These are phyloP conservation scores for Ischnura elegans DNA, from an alignment of 2,888 invertebrate species.

Conservation along the genomic window DNA sequence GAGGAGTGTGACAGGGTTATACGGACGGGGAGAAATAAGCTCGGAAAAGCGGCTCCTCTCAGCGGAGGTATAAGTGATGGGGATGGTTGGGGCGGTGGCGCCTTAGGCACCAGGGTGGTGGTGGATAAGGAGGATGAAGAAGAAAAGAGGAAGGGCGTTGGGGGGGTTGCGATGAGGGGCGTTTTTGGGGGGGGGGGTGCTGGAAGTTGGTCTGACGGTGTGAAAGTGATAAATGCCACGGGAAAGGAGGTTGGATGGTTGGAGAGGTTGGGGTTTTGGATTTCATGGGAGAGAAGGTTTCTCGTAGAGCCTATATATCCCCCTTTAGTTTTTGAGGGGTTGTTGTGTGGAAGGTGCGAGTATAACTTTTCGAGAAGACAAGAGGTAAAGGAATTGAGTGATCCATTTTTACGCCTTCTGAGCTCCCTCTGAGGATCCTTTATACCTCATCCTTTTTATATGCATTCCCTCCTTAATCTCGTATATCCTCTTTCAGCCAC, in stretches of 20 bases:
- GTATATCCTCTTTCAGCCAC: no score
- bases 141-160: neutral
- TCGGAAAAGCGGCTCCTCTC: neutral
- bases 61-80: neutral
- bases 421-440: constrained; percentile 34
- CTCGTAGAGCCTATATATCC: neutral
- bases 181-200: neutral
- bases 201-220: constrained; percentile 45
- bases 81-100: neutral
- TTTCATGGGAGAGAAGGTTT: neutral
- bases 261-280: neutral
- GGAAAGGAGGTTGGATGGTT: constrained; percentile 24
- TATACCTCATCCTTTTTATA: neutral
- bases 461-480: neutral
- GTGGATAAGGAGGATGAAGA: neutral
- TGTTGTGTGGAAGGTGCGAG: constrained; percentile 32
- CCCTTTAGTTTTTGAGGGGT: neutral
- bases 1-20: neutral
- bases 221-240: constrained; percentile 47
- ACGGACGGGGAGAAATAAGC: neutral
- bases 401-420: constrained; percentile 37
- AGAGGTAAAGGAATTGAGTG: constrained; percentile 32
- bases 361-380: constrained; percentile 29
- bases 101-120: neutral
- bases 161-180: neutral